Conservation (phyloP, 2,113 vertebrate species). For the Dermatemys mawii region DNA sequence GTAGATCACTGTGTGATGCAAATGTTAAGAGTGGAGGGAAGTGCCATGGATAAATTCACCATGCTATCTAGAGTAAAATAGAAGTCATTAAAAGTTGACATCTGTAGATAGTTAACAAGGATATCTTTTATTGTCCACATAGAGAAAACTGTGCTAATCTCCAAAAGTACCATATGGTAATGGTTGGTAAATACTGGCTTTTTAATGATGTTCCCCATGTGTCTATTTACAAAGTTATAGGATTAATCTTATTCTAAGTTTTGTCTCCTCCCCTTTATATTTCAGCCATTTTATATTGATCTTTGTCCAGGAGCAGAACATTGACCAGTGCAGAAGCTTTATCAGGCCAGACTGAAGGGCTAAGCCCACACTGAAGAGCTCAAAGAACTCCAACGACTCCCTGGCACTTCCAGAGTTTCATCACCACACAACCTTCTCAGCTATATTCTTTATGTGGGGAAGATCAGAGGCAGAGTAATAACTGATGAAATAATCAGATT, state of each 20-base stretch:
- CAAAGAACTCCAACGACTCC: not conserved
- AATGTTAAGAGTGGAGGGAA: not conserved
- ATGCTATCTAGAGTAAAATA: not conserved
- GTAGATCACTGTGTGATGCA: not conserved
- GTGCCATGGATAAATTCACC: not conserved
- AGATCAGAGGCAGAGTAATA: slow-evolving; percentile 2
- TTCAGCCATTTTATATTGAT: not conserved
- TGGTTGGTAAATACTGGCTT: not conserved
- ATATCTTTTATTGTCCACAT: not conserved
- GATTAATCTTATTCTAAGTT: not conserved
- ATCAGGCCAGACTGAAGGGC: not conserved
- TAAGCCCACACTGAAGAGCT: not conserved
- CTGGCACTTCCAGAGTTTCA: not conserved
- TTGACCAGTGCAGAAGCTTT: not conserved
- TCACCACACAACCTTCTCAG: not conserved
- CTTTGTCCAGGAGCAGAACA: not conserved
- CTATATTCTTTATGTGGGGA: not conserved
- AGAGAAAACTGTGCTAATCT: not conserved
- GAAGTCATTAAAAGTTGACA: fast-evolving
- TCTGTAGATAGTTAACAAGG: not conserved
- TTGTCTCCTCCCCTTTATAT: not conserved
- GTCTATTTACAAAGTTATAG: not conserved
- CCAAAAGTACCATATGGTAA: not conserved
- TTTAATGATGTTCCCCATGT: not conserved
- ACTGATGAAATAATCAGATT: fast-evolving